phyloP scores from a whole-genome alignment of 2,797 vertebrate genomes.

The Peromyscus aztecus region DNA sequence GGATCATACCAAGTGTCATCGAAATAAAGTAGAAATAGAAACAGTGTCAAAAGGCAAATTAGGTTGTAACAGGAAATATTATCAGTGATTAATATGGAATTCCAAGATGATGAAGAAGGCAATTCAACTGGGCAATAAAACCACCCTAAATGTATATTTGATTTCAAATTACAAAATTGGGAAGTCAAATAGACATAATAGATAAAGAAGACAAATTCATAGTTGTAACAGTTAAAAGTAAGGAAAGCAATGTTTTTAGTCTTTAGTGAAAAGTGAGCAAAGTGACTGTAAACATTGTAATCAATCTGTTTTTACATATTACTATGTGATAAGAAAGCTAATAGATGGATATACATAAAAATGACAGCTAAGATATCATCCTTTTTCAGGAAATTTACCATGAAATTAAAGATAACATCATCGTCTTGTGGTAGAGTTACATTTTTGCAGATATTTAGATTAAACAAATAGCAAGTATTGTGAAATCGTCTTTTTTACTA shows the following conservation, averaged over 20 bases:
- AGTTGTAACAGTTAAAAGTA: not conserved
- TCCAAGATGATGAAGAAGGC: not conserved
- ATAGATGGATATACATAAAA: not conserved
- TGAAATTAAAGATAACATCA: not conserved
- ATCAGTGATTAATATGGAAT: not conserved
- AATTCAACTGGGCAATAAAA: not conserved
- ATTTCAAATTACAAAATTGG: not conserved
- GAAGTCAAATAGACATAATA: not conserved
- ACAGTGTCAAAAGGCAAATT: not conserved
- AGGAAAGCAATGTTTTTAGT: not conserved
- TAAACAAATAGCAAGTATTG: not conserved
- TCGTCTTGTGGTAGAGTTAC: not conserved
- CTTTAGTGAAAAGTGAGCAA: not conserved
- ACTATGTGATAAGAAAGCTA: not conserved
- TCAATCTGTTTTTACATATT: not conserved
- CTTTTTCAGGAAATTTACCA: not conserved
- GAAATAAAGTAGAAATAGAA: not conserved
- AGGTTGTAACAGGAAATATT: not conserved
- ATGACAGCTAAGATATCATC: too few species aligned
- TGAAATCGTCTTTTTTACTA: not conserved
- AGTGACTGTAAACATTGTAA: not conserved
- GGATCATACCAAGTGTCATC: not conserved
- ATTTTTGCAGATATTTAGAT: not conserved
- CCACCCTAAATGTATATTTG: too few species aligned
- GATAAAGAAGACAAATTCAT: too few species aligned